A percentile compares a stretch with the other conserved stretches of the same genome.
These are phyloP conservation scores for Microcebus jonahi DNA, from an alignment of 2,113 vertebrate genomes.

Conservation along the genomic window DNA sequence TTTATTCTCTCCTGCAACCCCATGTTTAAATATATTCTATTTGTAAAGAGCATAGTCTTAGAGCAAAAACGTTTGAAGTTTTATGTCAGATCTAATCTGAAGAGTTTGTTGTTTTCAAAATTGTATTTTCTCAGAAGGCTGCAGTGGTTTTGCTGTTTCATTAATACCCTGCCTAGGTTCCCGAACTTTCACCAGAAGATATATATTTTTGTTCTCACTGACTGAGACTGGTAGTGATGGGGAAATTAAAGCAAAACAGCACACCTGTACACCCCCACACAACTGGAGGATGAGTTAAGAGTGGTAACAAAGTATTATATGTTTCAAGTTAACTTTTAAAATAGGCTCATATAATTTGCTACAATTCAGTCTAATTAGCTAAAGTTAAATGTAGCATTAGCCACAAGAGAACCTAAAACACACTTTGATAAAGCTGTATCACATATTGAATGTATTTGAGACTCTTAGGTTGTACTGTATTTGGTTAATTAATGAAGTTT, in stretches of 20 bases:
- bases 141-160: not conserved
- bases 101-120: not conserved
- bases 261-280: not conserved
- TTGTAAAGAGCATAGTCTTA: not conserved
- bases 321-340: slow-evolving; percentile 16
- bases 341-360: not conserved
- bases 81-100: not conserved
- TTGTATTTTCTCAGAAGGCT: not conserved
- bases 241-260: not conserved
- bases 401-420: not conserved
- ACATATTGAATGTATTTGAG: not conserved
- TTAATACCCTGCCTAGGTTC: not conserved
- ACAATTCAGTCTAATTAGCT: not conserved
- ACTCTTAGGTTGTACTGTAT: not conserved
- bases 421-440: not conserved
- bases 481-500: slow-evolving; percentile 25
- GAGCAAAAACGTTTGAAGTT: not conserved
- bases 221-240: not conserved
- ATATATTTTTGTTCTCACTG: not conserved
- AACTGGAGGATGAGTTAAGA: not conserved
- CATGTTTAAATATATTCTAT: not conserved
- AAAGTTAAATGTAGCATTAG: not conserved
- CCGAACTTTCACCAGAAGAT: not conserved
- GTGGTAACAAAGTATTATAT: not conserved
- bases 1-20: not conserved